These are phyloP conservation scores for Sander lucioperca DNA, from an alignment of 2,113 vertebrate species.

Conservation along the genomic window DNA sequence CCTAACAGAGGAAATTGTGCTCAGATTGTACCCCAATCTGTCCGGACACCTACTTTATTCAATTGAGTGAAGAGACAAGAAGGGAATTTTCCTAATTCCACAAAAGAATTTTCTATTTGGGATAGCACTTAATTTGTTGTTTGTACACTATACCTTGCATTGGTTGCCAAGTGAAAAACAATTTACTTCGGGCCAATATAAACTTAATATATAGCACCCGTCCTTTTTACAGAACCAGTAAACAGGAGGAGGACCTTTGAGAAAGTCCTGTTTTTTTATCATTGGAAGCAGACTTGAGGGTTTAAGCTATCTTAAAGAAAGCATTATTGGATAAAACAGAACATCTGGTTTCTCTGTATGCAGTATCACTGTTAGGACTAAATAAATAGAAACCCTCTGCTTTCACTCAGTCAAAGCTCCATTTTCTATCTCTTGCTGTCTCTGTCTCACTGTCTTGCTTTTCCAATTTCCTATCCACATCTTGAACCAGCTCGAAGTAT, in stretches of 20 bases:
- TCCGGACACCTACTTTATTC: slow-evolving; percentile 71
- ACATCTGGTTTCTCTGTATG: slow-evolving; percentile 75
- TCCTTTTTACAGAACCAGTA: slow-evolving; percentile 46
- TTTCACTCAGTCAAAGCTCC: slow-evolving; percentile 59
- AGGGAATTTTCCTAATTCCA: slow-evolving; percentile 81
- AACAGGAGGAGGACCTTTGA: slow-evolving; percentile 71
- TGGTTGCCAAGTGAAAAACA: slow-evolving; percentile 76
- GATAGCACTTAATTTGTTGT: slow-evolving; percentile 73
- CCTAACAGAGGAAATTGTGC: slow-evolving; percentile 84
- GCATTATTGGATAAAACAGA: slow-evolving; percentile 77
- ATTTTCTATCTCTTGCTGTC: slow-evolving; percentile 53
- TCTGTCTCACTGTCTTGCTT: slow-evolving; percentile 30
- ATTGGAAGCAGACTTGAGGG: slow-evolving; percentile 74
- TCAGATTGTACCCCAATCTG: slow-evolving; percentile 73
- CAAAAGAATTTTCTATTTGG: slow-evolving; percentile 81
- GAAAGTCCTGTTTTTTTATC: slow-evolving; percentile 71
- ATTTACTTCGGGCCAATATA: slow-evolving; percentile 74
- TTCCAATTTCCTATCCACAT: slow-evolving; percentile 43
- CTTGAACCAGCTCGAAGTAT: slow-evolving; percentile 29
- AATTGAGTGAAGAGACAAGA: slow-evolving; percentile 69
- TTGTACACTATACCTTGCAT: slow-evolving; percentile 66
- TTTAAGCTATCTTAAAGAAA: slow-evolving; percentile 76
- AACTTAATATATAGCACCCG: slow-evolving; percentile 68
- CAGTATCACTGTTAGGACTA: slow-evolving; percentile 51
- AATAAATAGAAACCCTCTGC: slow-evolving; percentile 66